Conservation (phyloP, 2,113 vertebrate genomes). For the Reinhardtius hippoglossoides region DNA sequence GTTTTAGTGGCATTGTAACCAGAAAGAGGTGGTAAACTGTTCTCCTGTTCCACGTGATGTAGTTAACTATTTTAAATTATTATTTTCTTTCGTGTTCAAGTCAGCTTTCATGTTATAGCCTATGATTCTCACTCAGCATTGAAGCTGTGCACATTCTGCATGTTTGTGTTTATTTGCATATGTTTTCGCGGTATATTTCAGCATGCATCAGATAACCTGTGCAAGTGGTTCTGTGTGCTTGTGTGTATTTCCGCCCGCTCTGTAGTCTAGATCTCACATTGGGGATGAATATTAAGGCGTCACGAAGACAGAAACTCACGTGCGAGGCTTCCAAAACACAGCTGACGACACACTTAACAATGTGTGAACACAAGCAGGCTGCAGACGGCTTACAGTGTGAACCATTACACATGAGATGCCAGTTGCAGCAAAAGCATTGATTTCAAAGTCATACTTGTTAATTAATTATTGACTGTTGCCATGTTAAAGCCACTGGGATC, state of each 20-base stretch:
- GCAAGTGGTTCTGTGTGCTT: not conserved
- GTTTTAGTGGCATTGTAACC: not conserved
- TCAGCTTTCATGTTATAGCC: not conserved
- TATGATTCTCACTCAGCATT: not conserved
- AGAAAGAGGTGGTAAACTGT: too few relatives aligned
- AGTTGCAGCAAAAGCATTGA: conserved; percentile 23
- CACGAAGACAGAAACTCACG: not conserved
- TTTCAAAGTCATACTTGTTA: conserved; percentile 18
- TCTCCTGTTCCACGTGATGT: not conserved
- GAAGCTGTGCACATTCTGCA: not conserved
- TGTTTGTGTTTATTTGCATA: not conserved
- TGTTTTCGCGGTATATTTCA: not conserved
- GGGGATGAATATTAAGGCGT: not conserved
- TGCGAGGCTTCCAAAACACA: not conserved
- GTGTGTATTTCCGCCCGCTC: not conserved
- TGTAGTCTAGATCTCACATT: not conserved
- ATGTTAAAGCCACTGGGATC: conserved; percentile 19
- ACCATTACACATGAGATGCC: not conserved
- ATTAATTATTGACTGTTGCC: conserved; percentile 54
- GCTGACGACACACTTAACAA: not conserved
- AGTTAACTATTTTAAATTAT: not conserved
- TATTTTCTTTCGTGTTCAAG: not conserved
- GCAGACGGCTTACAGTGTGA: not conserved
- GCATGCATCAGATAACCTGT: not conserved
- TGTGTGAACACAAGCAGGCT: conserved; percentile 8